These are phyloP conservation scores for Noctua janthina DNA, from an alignment of 2,888 invertebrate species.

Conservation along the genomic window DNA sequence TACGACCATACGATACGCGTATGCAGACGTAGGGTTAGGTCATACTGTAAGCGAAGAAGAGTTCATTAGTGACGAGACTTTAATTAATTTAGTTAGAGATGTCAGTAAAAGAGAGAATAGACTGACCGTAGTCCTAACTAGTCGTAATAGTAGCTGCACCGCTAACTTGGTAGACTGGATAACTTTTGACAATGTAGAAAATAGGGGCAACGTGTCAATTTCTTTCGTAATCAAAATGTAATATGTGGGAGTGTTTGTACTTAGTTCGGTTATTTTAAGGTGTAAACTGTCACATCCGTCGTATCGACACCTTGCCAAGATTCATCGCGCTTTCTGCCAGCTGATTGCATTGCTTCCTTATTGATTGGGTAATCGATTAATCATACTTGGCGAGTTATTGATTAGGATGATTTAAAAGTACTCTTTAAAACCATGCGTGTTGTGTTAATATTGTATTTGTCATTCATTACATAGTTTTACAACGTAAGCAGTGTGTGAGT, in stretches of 20 bases:
- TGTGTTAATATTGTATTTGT: background rate
- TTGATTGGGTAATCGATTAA: slow-evolving; percentile 8
- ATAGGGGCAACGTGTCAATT: background rate
- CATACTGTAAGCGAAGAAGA: slow-evolving; percentile 45
- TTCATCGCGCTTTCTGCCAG: slow-evolving; percentile 6
- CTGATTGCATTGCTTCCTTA: background rate
- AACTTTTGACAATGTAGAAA: background rate
- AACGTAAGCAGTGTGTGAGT: slow-evolving; percentile 8
- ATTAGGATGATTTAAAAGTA: background rate
- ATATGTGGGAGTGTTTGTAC: background rate
- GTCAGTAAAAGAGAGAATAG: background rate
- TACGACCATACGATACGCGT: slow-evolving; percentile 64
- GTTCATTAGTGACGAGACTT: background rate
- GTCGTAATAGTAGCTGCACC: background rate
- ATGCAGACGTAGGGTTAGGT: slow-evolving; percentile 43
- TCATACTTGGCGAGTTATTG: background rate
- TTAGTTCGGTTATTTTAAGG: background rate
- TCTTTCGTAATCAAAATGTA: background rate
- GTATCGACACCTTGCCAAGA: slow-evolving; percentile 8
- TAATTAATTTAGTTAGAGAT: slow-evolving; percentile 1
- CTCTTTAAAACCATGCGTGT: background rate
- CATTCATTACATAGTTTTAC: background rate
- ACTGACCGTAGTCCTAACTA: too few relatives aligned
- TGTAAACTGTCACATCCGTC: background rate
- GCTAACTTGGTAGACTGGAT: background rate